These are phyloP conservation scores for Chondrilla cf. caribensis DNA, from an alignment of 37 sponge, comb jelly and placozoan species.

Conservation along the genomic window DNA sequence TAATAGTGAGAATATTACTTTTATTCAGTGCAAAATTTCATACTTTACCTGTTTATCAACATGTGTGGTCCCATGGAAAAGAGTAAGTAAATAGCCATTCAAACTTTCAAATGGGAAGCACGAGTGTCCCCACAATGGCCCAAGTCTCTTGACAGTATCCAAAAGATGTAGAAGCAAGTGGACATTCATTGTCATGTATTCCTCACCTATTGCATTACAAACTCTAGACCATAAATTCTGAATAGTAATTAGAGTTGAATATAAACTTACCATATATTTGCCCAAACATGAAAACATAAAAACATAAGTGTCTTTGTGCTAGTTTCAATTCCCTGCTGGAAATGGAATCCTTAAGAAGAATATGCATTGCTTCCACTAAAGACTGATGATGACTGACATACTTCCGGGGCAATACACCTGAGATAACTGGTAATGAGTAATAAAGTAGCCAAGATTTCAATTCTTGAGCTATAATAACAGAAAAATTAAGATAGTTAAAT, in stretches of 20 bases:
- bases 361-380: no score
- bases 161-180: neutral
- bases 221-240: neutral
- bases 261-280: neutral
- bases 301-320: neutral
- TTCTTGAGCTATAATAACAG: no score
- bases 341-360: neutral
- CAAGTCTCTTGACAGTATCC: conserved; percentile 6
- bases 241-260: neutral
- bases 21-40: no score
- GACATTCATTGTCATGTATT: conserved; percentile 5
- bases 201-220: neutral
- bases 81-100: neutral
- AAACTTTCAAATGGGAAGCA: conserved; percentile 12
- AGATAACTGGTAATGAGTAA: no score
- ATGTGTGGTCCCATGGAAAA: conserved; percentile 5
- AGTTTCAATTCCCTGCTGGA: neutral
- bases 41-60: conserved; percentile 17
- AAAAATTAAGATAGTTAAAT: no score
- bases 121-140: conserved; percentile 8
- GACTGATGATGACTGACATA: no score
- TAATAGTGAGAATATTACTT: no score
- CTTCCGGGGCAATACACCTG: no score
- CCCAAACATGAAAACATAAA: neutral
- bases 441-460: no score